Evolutionary conservation across 64 coral and sea anemone species (phyloP).

Genomic region (Pachyseris speciosa): DNA sequence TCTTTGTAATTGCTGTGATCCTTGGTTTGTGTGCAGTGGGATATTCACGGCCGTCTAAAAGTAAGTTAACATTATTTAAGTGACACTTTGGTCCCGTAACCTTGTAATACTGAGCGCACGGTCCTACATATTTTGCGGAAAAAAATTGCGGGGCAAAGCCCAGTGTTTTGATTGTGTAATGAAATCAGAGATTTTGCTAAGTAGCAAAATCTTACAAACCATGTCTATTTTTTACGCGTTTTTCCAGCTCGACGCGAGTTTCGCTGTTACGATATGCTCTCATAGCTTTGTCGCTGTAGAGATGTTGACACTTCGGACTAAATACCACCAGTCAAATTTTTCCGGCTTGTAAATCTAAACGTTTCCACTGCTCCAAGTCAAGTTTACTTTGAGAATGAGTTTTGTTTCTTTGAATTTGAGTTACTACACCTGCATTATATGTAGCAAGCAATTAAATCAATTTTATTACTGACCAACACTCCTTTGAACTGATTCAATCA

Average conservation of each 20-base stretch:
- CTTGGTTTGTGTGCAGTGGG: constrained; percentile 49
- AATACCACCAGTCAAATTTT: constrained; percentile 13
- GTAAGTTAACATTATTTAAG: constrained; percentile 26
- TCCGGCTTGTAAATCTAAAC: background rate
- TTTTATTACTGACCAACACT: too few relatives aligned
- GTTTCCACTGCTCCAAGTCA: background rate
- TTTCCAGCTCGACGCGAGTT: background rate
- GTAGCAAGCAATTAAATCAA: too few relatives aligned
- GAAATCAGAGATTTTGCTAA: background rate
- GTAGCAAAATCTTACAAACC: background rate
- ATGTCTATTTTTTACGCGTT: background rate
- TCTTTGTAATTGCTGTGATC: constrained; percentile 18
- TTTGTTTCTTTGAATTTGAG: background rate
- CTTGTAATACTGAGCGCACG: background rate
- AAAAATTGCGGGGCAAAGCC: background rate
- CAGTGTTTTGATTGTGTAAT: background rate
- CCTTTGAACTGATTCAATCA: background rate
- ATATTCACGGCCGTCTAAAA: constrained; percentile 45
- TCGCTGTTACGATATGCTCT: background rate
- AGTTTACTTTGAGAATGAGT: background rate
- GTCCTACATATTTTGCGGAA: background rate
- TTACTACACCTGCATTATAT: too few relatives aligned
- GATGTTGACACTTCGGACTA: background rate
- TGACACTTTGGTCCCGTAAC: background rate
- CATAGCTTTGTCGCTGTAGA: constrained; percentile 13